Evolutionary conservation across 2,888 invertebrate genomes (phyloP).

Genomic region (Nymphalis urticae): DNA sequence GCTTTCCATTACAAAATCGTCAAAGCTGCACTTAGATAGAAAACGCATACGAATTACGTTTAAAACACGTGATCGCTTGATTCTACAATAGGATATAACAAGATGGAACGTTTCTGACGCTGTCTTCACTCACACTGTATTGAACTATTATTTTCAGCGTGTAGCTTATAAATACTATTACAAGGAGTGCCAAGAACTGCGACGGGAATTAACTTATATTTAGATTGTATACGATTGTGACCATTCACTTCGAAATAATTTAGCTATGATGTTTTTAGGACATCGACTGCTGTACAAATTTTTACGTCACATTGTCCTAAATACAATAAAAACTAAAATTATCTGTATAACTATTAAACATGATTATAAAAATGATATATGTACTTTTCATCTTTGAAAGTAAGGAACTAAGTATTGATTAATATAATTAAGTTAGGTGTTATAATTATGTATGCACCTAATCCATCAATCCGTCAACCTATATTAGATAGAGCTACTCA

Average conservation of each 20-base stretch:
- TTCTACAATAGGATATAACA: slow-evolving; percentile 34
- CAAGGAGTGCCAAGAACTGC: slow-evolving; percentile 64
- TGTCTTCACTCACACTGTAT: slow-evolving; percentile 53
- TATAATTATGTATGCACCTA: not conserved
- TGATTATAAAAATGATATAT: too few relatives aligned
- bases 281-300: not conserved
- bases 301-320: too few relatives aligned
- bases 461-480: not conserved
- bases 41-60: slow-evolving; percentile 56
- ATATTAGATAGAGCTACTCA: slow-evolving; percentile 37
- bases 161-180: slow-evolving; percentile 69
- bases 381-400: too few relatives aligned
- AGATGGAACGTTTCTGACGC: slow-evolving; percentile 47
- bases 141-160: slow-evolving; percentile 62
- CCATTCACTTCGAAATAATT: slow-evolving; percentile 27
- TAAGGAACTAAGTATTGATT: too few relatives aligned
- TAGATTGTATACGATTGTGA: slow-evolving; percentile 33
- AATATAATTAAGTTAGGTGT: not conserved
- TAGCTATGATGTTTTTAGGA: slow-evolving; percentile 18
- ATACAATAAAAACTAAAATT: too few relatives aligned
- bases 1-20: slow-evolving; percentile 72
- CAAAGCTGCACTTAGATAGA: slow-evolving; percentile 58
- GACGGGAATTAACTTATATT: slow-evolving; percentile 55
- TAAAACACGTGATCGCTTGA: slow-evolving; percentile 43
- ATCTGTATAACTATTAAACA: too few relatives aligned